A percentile compares a stretch with the other conserved stretches of the same genome.
phyloP scores from a whole-genome alignment of 2,113 vertebrate genomes.

The Phoenicopterus ruber region DNA sequence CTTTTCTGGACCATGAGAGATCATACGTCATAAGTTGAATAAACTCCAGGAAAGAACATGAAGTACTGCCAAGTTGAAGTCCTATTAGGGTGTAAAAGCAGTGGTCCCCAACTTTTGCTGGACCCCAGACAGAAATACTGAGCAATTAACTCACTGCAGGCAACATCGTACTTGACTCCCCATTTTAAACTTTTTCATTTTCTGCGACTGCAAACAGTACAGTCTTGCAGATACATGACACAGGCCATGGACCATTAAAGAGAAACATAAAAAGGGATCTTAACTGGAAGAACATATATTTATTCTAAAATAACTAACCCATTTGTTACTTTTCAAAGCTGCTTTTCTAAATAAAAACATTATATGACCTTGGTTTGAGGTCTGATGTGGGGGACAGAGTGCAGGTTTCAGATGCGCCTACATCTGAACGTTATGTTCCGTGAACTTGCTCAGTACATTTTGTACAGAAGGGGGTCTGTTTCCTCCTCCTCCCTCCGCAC shows the following conservation, averaged over 20 bases:
- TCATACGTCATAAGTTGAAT: neutral
- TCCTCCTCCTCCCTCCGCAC: neutral
- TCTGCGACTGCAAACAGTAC: neutral
- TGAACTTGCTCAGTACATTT: neutral
- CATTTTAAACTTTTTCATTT: neutral
- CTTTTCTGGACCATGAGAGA: neutral
- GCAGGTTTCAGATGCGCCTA: neutral
- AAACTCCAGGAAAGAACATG: neutral
- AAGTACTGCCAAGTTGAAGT: neutral
- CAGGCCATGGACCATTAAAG: neutral
- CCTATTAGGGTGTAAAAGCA: neutral
- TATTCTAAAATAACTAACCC: neutral
- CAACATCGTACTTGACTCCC: neutral
- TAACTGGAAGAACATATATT: neutral
- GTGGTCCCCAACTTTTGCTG: neutral
- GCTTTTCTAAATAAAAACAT: neutral
- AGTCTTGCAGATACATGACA: neutral
- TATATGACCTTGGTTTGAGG: neutral
- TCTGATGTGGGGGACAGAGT: neutral
- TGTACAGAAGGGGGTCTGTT: neutral
- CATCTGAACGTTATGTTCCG: neutral
- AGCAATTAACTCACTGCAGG: neutral
- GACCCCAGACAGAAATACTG: neutral
- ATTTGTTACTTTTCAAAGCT: constrained; percentile 12
- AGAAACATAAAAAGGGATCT: neutral